These are phyloP conservation scores for Chaenocephalus aceratus DNA, from an alignment of 2,113 vertebrate species.

Conservation along the genomic window DNA sequence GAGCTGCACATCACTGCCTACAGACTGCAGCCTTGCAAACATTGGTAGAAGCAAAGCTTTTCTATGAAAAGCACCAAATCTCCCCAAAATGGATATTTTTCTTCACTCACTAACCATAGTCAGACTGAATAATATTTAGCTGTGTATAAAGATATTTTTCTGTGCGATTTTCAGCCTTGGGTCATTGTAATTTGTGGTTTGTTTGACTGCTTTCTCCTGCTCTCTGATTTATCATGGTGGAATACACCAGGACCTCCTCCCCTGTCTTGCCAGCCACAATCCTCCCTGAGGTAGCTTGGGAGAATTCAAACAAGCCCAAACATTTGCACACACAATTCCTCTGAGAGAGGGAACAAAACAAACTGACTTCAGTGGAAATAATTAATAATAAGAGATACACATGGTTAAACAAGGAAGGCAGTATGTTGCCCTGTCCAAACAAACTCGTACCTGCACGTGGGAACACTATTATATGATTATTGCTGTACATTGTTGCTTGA, in stretches of 20 bases:
- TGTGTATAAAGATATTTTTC: slow-evolving; percentile 12
- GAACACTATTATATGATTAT: too few species aligned
- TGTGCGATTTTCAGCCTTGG: slow-evolving; percentile 24
- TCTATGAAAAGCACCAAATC: slow-evolving; percentile 22
- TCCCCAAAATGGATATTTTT: not conserved
- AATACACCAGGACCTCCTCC: slow-evolving; percentile 31
- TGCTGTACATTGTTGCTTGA: not conserved
- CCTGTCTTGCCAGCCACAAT: slow-evolving; percentile 13
- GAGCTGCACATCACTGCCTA: slow-evolving; percentile 39
- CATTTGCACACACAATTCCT: slow-evolving; percentile 27
- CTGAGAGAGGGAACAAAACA: slow-evolving; percentile 17
- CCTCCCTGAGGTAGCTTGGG: slow-evolving; percentile 36
- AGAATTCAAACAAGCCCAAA: slow-evolving; percentile 45
- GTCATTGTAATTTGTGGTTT: slow-evolving; percentile 59
- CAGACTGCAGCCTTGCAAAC: slow-evolving; percentile 23
- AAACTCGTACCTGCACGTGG: too few species aligned
- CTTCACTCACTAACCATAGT: slow-evolving; percentile 10
- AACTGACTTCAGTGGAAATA: not conserved
- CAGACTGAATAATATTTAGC: slow-evolving; percentile 25
- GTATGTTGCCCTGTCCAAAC: not conserved
- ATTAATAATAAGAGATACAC: not conserved
- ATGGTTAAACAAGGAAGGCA: not conserved
- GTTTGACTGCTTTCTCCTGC: slow-evolving; percentile 35
- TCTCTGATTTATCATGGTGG: slow-evolving; percentile 52
- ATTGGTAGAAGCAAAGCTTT: slow-evolving; percentile 22